phyloP scores from a whole-genome alignment of 2,113 vertebrate species.

The Eulacestoma nigropectus region DNA sequence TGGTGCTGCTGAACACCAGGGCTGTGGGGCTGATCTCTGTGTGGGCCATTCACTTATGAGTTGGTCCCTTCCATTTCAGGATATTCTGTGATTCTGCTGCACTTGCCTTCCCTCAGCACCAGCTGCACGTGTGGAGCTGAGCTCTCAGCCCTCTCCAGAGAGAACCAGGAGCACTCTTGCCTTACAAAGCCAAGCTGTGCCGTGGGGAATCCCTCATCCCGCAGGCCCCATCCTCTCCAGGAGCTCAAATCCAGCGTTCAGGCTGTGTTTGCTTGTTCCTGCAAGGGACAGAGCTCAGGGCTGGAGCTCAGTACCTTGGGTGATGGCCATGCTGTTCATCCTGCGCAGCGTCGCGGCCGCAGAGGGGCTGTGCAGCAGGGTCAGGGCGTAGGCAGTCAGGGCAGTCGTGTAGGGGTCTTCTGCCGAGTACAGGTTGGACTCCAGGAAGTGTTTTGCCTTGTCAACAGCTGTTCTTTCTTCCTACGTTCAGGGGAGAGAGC shows the following conservation, averaged over 20 bases:
- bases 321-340: constrained; percentile 89
- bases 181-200: neutral
- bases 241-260: fast-evolving
- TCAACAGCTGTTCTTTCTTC: constrained; percentile 82
- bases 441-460: constrained; percentile 86
- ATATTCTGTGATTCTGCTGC: neutral
- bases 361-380: constrained; percentile 80
- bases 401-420: constrained; percentile 89
- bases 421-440: constrained; percentile 81
- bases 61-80: neutral
- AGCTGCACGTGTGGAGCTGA: fast-evolving
- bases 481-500: constrained; percentile 52
- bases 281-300: fast-evolving
- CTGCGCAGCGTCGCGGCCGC: constrained; percentile 73
- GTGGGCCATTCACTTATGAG: fast-evolving
- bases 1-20: neutral
- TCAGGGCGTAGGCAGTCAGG: constrained; percentile 80
- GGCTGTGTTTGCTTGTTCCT: neutral
- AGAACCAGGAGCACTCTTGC: neutral
- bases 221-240: neutral
- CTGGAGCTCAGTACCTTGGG: constrained; percentile 73
- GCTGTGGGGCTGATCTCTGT: neutral
- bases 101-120: neutral
- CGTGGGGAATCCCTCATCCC: fast-evolving
- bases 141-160: neutral